Base-by-base conservation (phyloP, 2,888 invertebrate genomes). In the Geotrupes spiniger region DNA sequence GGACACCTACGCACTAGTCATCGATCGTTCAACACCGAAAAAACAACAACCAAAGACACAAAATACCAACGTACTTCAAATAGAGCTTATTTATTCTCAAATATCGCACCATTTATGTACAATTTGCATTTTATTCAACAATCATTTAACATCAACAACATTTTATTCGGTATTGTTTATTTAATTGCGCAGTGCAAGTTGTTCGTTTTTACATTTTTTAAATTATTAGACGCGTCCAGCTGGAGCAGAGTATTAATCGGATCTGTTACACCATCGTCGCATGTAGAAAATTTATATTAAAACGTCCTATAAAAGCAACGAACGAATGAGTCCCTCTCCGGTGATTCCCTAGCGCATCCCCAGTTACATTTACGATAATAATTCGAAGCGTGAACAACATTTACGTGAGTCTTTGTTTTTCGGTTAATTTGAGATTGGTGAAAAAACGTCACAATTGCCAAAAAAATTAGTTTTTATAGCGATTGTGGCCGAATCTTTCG, bases 71-170 rank as follows among this genome's bases (percentile, higher is more conserved):
- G 4, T 29, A 42, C 27, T 44, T 38, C 43, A 48, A 48, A 48
- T 43, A 48, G 42, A 61, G 61, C 59, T 56, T 57, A 39, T 58
- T 58, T 60, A 57, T 61, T 62, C 62, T 60, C 57, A 57, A 59
- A 60, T 59, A 57, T 60, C 59, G 61, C 59, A 63, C 62, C 60
- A 57, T 51, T 56, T 83, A 82, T 83, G 79, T 83, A 84, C 83
- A 83, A 82, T 83, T 79, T 83, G 82, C 82, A 82, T 82, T 76
- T 82, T 81, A 80, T 83, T 76, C 83, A 84, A 84, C 84, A 84
- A 84, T 83, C 78, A 67, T 62, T 62, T 68, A 84, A 84, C 83
- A 84, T 84, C 82, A 84, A 84, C 83, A 84, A 77, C 75, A 76
- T 75, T 83, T 81, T 81, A 81, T 76, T 78, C 78, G 53, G 57